Evolutionary conservation across 1,140 invertebrate species (phyloP).

Genomic region (Sesamia nonagrioides): DNA sequence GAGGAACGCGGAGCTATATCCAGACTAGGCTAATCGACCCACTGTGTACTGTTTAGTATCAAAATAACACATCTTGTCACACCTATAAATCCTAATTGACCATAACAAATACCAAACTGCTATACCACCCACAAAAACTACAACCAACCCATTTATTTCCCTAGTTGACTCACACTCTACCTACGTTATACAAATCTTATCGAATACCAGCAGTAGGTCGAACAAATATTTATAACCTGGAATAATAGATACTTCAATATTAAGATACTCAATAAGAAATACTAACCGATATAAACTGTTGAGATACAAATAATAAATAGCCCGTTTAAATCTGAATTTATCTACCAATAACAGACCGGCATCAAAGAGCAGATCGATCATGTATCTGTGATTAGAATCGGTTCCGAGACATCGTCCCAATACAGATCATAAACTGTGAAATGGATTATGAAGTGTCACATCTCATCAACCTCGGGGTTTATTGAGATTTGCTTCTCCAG

Average conservation of each 20-base stretch:
- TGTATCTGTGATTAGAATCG: conserved; percentile 31
- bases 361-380: conserved; percentile 39
- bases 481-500: conserved; percentile 30
- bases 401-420: conserved; percentile 33
- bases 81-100: conserved; percentile 35
- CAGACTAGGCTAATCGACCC: conserved; percentile 31
- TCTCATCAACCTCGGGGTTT: conserved; percentile 25
- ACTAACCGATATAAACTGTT: conserved; percentile 4
- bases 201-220: conserved; percentile 38
- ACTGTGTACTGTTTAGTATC: background rate
- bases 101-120: conserved; percentile 28
- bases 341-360: conserved; percentile 25
- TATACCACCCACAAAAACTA: conserved; percentile 38
- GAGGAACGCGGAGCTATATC: conserved; percentile 31
- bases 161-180: conserved; percentile 29
- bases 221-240: conserved; percentile 41
- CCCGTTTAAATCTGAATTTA: conserved; percentile 13
- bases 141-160: conserved; percentile 23
- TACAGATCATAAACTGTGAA: conserved; percentile 30
- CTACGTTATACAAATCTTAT: conserved; percentile 37
- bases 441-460: conserved; percentile 41
- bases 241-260: conserved; percentile 25
- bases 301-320: conserved; percentile 22
- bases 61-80: conserved; percentile 16
- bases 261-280: conserved; percentile 36